These are phyloP conservation scores for Xestia c-nigrum DNA, from an alignment of 2,888 invertebrate genomes.

Conservation along the genomic window DNA sequence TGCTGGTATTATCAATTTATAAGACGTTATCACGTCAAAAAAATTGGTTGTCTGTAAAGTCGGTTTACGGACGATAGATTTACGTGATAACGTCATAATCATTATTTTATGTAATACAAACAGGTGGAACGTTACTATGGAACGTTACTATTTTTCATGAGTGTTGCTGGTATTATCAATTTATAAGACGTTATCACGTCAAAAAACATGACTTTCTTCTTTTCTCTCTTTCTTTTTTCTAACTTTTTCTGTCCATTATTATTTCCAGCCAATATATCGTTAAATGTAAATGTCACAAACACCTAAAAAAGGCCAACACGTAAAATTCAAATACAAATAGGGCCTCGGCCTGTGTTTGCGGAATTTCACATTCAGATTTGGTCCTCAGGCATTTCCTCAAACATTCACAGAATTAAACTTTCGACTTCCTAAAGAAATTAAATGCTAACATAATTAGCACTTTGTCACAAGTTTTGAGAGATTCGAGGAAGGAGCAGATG, in stretches of 20 bases:
- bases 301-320: background rate
- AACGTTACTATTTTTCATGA: too few species aligned
- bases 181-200: too few species aligned
- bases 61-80: too few species aligned
- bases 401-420: slow-evolving; percentile 55
- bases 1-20: too few species aligned
- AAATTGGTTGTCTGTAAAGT: too few species aligned
- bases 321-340: slow-evolving; percentile 35
- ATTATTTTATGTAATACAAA: too few species aligned
- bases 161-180: too few species aligned
- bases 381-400: slow-evolving; percentile 36
- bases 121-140: too few species aligned
- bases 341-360: slow-evolving; percentile 27
- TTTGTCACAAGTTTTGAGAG: slow-evolving; percentile 42
- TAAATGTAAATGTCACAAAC: background rate
- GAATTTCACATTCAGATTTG: slow-evolving; percentile 51
- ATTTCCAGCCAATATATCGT: background rate
- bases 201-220: too few species aligned
- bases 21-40: too few species aligned
- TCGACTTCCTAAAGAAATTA: slow-evolving; percentile 62
- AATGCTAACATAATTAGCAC: slow-evolving; percentile 63
- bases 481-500: background rate
- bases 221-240: too few species aligned
- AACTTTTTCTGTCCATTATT: background rate
- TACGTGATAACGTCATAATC: too few species aligned